Percentiles rank a stretch among this genome's conserved stretches.
These are phyloP conservation scores for Sycophila texana DNA, from an alignment of 2,888 invertebrate genomes.

Conservation along the genomic window DNA sequence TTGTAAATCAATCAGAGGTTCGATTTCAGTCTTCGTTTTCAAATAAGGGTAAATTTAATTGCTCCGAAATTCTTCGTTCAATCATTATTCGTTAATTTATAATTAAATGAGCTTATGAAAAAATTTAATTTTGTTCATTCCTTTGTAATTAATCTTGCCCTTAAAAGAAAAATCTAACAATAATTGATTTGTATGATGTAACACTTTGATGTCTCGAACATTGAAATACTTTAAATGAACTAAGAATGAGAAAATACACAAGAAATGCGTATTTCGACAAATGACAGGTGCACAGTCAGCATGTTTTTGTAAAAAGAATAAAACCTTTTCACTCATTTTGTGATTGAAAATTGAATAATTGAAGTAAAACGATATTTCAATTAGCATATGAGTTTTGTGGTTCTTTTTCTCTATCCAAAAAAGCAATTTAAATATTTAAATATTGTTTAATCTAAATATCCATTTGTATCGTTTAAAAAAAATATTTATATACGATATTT, in stretches of 20 bases:
- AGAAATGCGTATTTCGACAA: slow-evolving; percentile 4
- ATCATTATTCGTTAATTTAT: neutral
- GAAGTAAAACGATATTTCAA: neutral
- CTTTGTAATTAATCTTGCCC: slow-evolving; percentile 2
- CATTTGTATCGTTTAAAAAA: neutral
- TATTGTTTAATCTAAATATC: neutral
- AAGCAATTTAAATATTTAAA: too few species aligned
- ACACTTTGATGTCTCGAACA: slow-evolving; percentile 12
- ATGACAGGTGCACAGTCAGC: slow-evolving; percentile 23
- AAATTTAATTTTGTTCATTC: neutral
- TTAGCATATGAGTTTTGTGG: neutral
- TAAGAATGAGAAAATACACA: neutral
- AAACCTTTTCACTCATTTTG: neutral
- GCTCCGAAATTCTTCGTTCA: neutral
- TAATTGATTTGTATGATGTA: slow-evolving; percentile 1
- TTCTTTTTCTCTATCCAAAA: neutral
- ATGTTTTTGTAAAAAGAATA: neutral
- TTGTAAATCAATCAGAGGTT: slow-evolving; percentile 8
- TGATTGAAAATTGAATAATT: neutral
- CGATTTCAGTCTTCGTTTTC: slow-evolving; percentile 6
- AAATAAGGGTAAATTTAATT: slow-evolving; percentile 10
- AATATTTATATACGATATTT: neutral
- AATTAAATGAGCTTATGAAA: neutral
- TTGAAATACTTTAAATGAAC: neutral
- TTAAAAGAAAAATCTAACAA: neutral